A percentile compares a stretch with the other conserved stretches of the same genome.
Conservation (phyloP, 2,888 invertebrate species). For the Apotomis turbidana region DNA sequence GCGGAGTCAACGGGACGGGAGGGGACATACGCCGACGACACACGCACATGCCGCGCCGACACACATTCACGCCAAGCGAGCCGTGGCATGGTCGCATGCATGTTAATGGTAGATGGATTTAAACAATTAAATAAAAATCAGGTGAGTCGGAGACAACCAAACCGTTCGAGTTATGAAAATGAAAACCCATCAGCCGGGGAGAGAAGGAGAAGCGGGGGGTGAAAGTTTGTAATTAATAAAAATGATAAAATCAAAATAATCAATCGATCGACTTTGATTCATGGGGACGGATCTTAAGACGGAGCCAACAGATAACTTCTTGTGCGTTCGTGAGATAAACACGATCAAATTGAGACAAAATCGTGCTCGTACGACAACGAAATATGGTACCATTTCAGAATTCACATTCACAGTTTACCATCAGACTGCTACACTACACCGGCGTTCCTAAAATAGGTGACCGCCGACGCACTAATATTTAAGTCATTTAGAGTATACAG, state of each 20-base stretch:
- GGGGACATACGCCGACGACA: constrained; percentile 49
- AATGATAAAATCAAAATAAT: constrained; percentile 38
- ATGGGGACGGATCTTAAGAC: neutral
- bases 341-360: constrained; percentile 14
- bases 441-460: constrained; percentile 23
- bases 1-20: constrained; percentile 72
- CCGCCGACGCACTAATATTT: neutral
- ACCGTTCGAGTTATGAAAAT: constrained; percentile 74
- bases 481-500: too few species aligned
- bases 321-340: constrained; percentile 20
- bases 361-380: constrained; percentile 12
- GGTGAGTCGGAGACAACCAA: constrained; percentile 65
- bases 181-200: constrained; percentile 67
- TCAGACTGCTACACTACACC: constrained; percentile 27
- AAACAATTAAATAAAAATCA: constrained; percentile 51
- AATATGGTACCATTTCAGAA: constrained; percentile 20
- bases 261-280: constrained; percentile 2
- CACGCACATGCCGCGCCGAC: constrained; percentile 44
- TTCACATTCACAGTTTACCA: constrained; percentile 17
- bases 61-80: constrained; percentile 51
- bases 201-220: constrained; percentile 62
- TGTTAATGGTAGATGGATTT: constrained; percentile 52
- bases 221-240: constrained; percentile 56
- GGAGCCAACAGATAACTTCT: neutral
- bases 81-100: constrained; percentile 62